These are phyloP conservation scores for Heliocidaris erythrogramma DNA, from an alignment of 35 echinoderm and acorn worm species.

Conservation along the genomic window DNA sequence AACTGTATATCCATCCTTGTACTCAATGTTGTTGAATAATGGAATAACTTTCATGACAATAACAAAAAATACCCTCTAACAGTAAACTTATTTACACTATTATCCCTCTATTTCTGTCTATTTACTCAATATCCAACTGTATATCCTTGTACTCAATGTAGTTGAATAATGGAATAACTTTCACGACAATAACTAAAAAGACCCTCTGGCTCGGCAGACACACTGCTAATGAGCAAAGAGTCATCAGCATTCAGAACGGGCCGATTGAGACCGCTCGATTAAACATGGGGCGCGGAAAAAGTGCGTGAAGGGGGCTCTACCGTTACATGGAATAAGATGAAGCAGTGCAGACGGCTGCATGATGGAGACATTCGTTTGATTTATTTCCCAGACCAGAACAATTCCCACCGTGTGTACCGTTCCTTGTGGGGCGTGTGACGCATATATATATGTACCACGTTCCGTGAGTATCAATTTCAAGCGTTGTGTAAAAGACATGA, in stretches of 20 bases:
- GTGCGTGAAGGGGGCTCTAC: not conserved
- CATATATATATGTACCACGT: not conserved
- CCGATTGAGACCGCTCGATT: not conserved
- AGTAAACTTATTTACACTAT: not conserved
- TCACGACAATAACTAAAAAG: too few species aligned
- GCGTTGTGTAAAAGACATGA: not conserved
- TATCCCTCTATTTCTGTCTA: not conserved
- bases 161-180: not conserved
- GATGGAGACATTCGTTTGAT: not conserved
- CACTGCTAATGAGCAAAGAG: too few species aligned
- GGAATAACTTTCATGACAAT: not conserved
- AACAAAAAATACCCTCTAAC: too few species aligned
- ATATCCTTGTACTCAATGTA: not conserved
- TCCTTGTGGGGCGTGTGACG: not conserved
- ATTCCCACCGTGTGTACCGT: not conserved
- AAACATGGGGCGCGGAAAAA: not conserved
- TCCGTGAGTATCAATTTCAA: not conserved
- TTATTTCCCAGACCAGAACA: not conserved
- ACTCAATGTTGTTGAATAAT: not conserved
- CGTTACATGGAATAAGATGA: not conserved
- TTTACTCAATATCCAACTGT: too few species aligned
- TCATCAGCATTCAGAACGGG: not conserved
- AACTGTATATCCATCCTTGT: too few species aligned
- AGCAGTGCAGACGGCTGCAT: not conserved
- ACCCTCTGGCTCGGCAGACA: not conserved